Percentiles rank a stretch among this genome's conserved stretches.
These are phyloP conservation scores for Idaea aversata DNA, from an alignment of 2,888 invertebrate genomes.

Conservation along the genomic window DNA sequence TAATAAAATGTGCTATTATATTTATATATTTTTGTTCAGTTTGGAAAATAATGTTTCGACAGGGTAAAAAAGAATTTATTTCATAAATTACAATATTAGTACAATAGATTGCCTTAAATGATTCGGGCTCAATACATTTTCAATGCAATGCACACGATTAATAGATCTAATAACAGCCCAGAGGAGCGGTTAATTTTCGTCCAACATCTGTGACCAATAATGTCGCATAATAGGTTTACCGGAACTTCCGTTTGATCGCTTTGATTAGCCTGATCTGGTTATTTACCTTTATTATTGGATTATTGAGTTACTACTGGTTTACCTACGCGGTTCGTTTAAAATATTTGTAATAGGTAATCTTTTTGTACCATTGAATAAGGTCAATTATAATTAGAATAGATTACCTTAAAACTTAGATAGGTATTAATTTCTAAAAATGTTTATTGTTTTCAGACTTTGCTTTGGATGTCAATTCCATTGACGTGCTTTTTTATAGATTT, in stretches of 20 bases:
- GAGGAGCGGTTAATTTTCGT: conserved; percentile 31
- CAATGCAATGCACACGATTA: conserved; percentile 6
- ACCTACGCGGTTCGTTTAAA: conserved; percentile 1
- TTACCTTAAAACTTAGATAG: neutral
- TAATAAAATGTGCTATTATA: no score
- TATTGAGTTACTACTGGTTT: conserved; percentile 9
- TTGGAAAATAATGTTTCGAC: no score
- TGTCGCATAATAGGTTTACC: conserved; percentile 36
- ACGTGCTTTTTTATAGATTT: conserved; percentile 60
- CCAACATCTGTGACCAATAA: conserved; percentile 29
- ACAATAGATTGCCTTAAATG: no score
- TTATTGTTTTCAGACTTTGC: conserved; percentile 61
- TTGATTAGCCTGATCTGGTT: conserved; percentile 15
- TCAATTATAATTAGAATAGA: neutral
- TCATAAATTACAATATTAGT: no score
- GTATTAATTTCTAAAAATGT: neutral
- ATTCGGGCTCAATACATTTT: conserved; percentile 2
- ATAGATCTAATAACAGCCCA: conserved; percentile 26
- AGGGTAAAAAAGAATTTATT: no score
- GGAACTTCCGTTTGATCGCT: conserved; percentile 22
- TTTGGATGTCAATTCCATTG: conserved; percentile 67
- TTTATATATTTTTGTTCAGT: no score
- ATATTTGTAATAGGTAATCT: neutral
- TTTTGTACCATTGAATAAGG: neutral
- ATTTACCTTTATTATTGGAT: conserved; percentile 13